These are phyloP conservation scores for Dipodomys ordii DNA, from an alignment of 2,113 vertebrate species.

Conservation along the genomic window DNA sequence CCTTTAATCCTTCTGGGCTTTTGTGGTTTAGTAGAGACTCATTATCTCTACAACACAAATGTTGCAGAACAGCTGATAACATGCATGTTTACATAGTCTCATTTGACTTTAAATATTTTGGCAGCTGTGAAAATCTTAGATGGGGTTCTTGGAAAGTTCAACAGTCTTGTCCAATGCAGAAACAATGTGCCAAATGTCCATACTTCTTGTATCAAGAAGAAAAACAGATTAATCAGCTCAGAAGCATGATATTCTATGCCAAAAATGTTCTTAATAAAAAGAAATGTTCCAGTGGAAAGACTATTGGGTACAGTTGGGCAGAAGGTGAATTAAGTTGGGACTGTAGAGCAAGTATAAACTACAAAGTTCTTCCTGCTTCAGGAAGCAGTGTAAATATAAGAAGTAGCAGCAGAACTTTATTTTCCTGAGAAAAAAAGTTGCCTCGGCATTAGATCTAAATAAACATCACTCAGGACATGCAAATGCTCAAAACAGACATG, in stretches of 20 bases:
- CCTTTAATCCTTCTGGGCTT: slow-evolving; percentile 41
- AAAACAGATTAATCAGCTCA: slow-evolving; percentile 20
- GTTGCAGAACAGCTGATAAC: slow-evolving; percentile 49
- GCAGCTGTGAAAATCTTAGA: slow-evolving; percentile 54
- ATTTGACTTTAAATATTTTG: slow-evolving; percentile 56
- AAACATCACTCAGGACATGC: background rate
- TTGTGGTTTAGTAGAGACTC: background rate
- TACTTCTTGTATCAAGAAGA: slow-evolving; percentile 14
- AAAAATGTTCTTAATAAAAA: slow-evolving; percentile 36
- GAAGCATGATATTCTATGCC: background rate
- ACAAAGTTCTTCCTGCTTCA: background rate
- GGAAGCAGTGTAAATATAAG: background rate
- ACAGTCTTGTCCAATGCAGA: background rate
- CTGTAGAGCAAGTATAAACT: background rate
- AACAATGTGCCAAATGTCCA: slow-evolving; percentile 1
- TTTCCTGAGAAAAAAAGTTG: background rate
- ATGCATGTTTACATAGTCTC: slow-evolving; percentile 59
- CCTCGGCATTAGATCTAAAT: background rate
- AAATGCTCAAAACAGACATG: too few relatives aligned
- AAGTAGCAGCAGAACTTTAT: background rate
- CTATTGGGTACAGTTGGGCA: background rate
- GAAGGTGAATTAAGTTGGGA: slow-evolving; percentile 12
- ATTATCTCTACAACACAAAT: slow-evolving; percentile 61
- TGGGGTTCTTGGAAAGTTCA: slow-evolving; percentile 53
- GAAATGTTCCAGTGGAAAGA: background rate